Percentiles rank a stretch among this genome's conserved stretches.
phyloP scores from a whole-genome alignment of 2,888 invertebrate genomes.

The Coremacera marginata region DNA sequence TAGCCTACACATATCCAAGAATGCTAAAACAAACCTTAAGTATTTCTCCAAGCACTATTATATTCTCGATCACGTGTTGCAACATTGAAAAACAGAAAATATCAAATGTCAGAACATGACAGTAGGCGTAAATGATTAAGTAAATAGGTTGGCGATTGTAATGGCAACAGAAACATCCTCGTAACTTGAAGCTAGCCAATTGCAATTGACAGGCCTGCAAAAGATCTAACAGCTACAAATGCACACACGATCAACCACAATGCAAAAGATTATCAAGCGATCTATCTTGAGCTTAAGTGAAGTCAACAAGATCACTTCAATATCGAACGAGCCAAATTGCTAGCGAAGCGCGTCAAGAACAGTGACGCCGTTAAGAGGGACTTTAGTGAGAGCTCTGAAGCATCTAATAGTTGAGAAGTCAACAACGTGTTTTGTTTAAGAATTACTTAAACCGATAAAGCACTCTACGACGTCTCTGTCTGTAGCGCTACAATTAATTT shows the following conservation, averaged over 20 bases:
- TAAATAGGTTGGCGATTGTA: conserved; percentile 14
- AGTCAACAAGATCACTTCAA: conserved; percentile 24
- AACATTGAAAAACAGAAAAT: conserved; percentile 16
- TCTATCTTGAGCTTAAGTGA: conserved; percentile 19
- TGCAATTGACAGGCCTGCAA: neutral
- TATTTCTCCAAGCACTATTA: neutral
- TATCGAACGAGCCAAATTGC: neutral
- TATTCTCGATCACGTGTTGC: conserved; percentile 11
- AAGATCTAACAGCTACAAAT: neutral
- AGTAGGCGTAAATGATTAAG: conserved; percentile 30
- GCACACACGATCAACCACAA: conserved; percentile 2
- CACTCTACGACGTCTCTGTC: conserved; percentile 3
- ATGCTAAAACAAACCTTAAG: neutral
- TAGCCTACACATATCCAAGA: neutral
- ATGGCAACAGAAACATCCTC: neutral
- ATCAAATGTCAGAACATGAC: conserved; percentile 28
- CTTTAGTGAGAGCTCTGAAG: no score
- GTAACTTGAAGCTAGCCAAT: neutral
- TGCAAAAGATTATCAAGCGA: conserved; percentile 13
- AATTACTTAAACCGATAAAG: no score
- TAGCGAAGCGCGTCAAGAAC: neutral
- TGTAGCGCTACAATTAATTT: conserved; percentile 21
- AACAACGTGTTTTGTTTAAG: no score
- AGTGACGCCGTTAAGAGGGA: neutral
- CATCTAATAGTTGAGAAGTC: no score